Conservation (phyloP, 2,797 vertebrate species). For the Mustela erminea region DNA sequence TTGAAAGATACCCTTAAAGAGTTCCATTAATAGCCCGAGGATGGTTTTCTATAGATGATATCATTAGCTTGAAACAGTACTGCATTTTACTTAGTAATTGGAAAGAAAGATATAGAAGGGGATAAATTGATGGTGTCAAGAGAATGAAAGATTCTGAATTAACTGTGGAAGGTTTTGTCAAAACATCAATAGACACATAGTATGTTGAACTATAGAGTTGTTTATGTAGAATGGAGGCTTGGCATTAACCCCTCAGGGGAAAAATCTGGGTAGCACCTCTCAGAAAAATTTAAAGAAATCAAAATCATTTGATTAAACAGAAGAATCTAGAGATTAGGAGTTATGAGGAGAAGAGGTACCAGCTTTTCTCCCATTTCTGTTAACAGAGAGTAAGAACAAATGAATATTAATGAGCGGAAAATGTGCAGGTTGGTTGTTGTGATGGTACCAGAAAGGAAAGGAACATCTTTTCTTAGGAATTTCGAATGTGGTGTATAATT, state of each 20-base stretch:
- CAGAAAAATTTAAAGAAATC: conserved; percentile 61
- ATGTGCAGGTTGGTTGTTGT: neutral
- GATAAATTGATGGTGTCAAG: conserved; percentile 24
- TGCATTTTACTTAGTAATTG: conserved; percentile 57
- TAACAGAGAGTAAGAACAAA: neutral
- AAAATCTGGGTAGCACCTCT: neutral
- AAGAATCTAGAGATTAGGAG: conserved; percentile 17
- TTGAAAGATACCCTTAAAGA: neutral
- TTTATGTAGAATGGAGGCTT: conserved; percentile 41
- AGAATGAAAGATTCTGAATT: conserved; percentile 44
- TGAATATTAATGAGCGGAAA: neutral
- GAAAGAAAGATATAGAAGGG: conserved; percentile 45
- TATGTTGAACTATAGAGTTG: neutral
- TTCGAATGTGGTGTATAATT: neutral
- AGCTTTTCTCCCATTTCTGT: conserved; percentile 41
- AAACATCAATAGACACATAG: neutral
- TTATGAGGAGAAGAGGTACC: neutral
- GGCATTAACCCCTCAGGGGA: neutral
- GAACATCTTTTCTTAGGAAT: neutral
- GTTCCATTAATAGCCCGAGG: neutral
- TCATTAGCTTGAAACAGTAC: neutral
- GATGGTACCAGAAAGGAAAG: neutral
- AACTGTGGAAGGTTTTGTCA: conserved; percentile 16
- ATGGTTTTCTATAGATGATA: neutral
- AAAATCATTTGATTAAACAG: conserved; percentile 63